Evolutionary conservation across 2,888 invertebrate species (phyloP).

Genomic region (Phania funesta): DNA sequence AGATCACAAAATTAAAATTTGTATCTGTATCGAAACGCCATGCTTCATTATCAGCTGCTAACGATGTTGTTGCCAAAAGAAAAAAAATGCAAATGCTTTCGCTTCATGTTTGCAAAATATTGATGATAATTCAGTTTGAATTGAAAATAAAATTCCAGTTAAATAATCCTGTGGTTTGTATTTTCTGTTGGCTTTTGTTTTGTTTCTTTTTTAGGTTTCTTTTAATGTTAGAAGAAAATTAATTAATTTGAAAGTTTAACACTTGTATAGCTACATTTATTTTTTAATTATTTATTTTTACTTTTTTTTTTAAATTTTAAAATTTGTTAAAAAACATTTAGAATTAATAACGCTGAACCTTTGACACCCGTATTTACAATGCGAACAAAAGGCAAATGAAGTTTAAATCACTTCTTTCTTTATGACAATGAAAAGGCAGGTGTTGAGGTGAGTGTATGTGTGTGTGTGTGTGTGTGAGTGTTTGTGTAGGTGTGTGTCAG

Average conservation of each 20-base stretch:
- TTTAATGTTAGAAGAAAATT: background rate
- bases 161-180: background rate
- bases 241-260: conserved; percentile 33
- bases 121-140: too few species aligned
- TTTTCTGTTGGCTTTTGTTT: background rate
- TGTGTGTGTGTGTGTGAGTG: background rate
- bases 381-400: background rate
- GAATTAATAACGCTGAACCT: conserved; percentile 67
- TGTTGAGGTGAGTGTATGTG: background rate
- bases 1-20: too few species aligned
- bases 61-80: too few species aligned
- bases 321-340: conserved; percentile 64
- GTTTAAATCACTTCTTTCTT: background rate
- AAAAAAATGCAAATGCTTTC: too few species aligned
- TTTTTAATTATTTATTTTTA: conserved; percentile 46
- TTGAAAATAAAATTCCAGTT: background rate
- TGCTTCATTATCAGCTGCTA: too few species aligned
- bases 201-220: background rate
- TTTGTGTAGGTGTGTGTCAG: conserved; percentile 50
- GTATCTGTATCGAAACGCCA: too few species aligned
- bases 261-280: conserved; percentile 43
- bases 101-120: too few species aligned
- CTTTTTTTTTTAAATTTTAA: conserved; percentile 45
- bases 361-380: conserved; percentile 65
- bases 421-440: background rate